Base-by-base conservation (phyloP, 1,140 invertebrate genomes). In the Panagrolaimus sp. region DNA sequence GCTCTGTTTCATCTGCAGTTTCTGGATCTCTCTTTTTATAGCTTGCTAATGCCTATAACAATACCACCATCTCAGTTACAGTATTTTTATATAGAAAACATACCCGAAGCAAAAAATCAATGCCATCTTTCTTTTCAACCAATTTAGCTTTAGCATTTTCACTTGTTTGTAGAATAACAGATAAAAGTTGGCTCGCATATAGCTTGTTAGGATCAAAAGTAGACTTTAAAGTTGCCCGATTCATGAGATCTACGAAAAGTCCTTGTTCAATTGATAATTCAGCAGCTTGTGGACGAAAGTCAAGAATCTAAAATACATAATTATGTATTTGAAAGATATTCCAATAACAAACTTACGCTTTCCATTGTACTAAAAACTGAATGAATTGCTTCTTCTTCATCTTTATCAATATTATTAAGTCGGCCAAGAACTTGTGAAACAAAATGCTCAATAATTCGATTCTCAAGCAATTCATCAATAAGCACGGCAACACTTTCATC, bases 201-300 rank as follows among this genome's bases (percentile, higher is more conserved):
- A 98, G 85, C 86, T 97, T 98, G 81, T 98, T 98, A 0, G 88
- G 89, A 87, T 98, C 93, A 86, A 97, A 98, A 52, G 91, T 90
- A 43, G 90, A 86, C 86, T 90, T 90, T 12, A 88, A 73, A 21
- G 78, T 80, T 2, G 88, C 86, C 79, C 94, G 87, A 85, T 93
- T 92, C 0, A 98, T 84, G 26, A 98, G 84, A 94, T 94, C 98
- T 71, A 89, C 88, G 75, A 98, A 84, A 15, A 98, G 86, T 28
- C 93, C 94, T 85, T 95, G 91, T 71, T 87, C 84, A 14, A 85
- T 90, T 26, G 75, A 77, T 62, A 95, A 91, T 21, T 87, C 80
- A 76, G 90, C 90, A 28, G 95, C 85, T 73, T 94, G 90, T 63
- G 90, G 89, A 63, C 89, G 88, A 71, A 95, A 90, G 85, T 98